A percentile compares a stretch with the other conserved stretches of the same genome.
These are phyloP conservation scores for Sebastes itinus DNA, from an alignment of 2,797 vertebrate genomes.

Conservation along the genomic window DNA sequence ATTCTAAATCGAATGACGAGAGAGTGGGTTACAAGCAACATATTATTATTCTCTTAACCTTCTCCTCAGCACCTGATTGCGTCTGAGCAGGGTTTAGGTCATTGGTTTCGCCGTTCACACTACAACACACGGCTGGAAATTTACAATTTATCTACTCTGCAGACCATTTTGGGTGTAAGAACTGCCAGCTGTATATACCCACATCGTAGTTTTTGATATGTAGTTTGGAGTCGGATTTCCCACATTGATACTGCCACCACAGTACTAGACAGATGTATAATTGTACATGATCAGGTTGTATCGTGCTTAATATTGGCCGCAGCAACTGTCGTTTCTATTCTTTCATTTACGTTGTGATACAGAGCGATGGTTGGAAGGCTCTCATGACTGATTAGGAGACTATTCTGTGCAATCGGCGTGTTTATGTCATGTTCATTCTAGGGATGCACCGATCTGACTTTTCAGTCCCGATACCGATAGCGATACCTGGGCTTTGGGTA, in stretches of 20 bases:
- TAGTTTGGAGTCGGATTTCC: background rate
- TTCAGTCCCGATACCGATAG: too few relatives aligned
- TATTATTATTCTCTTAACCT: background rate
- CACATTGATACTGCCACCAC: too few relatives aligned
- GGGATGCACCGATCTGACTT: too few relatives aligned
- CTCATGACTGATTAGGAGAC: background rate
- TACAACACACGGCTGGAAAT: background rate
- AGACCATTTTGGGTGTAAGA: background rate
- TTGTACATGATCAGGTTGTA: background rate
- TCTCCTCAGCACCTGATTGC: background rate
- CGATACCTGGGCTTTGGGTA: too few relatives aligned
- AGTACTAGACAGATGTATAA: background rate
- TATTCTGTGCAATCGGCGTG: background rate
- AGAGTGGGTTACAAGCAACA: background rate
- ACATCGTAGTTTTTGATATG: background rate
- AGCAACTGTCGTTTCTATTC: background rate
- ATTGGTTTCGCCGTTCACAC: background rate
- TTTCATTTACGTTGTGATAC: background rate
- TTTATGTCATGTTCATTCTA: too few relatives aligned
- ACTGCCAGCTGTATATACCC: background rate
- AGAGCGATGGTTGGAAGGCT: background rate
- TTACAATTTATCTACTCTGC: background rate
- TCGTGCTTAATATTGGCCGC: background rate
- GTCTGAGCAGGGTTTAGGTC: background rate
- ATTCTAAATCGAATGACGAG: background rate